Conservation (phyloP, 2,113 vertebrate species). For the Cebidichthys violaceus region DNA sequence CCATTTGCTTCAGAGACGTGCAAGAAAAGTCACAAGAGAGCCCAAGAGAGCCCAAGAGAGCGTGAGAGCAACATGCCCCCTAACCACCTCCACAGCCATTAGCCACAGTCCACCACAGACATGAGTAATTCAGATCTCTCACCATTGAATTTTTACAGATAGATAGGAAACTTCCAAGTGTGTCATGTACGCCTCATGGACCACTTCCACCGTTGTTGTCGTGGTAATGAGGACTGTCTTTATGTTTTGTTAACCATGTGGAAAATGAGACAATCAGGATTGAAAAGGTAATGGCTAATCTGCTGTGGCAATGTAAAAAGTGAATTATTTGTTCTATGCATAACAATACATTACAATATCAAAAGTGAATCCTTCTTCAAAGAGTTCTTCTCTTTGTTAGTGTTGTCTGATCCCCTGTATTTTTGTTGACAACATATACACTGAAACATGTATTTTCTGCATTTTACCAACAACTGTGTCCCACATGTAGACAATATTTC, state of each 20-base stretch:
- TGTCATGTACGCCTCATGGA: constrained; percentile 59
- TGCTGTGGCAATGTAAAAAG: neutral
- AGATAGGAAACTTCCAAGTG: constrained; percentile 43
- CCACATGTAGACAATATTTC: neutral
- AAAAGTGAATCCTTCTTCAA: too few species aligned
- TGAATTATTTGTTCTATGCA: neutral
- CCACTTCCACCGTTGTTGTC: constrained; percentile 42
- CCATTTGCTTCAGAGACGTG: constrained; percentile 38
- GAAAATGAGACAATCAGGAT: constrained; percentile 11
- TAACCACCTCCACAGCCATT: constrained; percentile 31
- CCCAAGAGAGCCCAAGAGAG: constrained; percentile 11
- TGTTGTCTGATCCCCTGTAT: too few species aligned
- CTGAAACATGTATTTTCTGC: neutral
- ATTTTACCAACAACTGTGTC: neutral
- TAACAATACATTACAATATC: too few species aligned
- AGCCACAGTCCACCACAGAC: constrained; percentile 39
- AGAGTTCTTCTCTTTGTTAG: too few species aligned
- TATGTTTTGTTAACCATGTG: neutral
- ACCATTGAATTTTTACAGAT: neutral
- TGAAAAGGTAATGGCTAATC: neutral
- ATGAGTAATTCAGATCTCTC: constrained; percentile 54
- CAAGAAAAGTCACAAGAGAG: constrained; percentile 16
- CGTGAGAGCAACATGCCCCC: constrained; percentile 37
- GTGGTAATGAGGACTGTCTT: neutral
- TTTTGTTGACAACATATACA: neutral